Base-by-base conservation (phyloP, 2,113 vertebrate species). In the Syngnathus typhle region DNA sequence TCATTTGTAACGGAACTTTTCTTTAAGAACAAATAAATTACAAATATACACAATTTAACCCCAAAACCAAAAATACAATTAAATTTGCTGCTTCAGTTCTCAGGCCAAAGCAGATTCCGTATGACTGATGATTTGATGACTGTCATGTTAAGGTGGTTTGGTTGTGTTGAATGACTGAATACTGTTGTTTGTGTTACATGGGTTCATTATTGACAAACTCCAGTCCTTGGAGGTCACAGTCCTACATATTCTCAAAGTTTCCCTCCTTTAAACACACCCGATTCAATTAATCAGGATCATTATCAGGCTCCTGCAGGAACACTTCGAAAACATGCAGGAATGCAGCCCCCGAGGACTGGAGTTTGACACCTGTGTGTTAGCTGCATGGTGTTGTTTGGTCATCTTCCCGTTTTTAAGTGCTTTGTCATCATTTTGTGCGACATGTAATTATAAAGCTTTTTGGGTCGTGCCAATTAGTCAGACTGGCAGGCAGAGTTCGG, bases 11-110 rank as follows among this genome's bases (percentile, higher is more conserved):
- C 70, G 18, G 39, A 72, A 41, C 72, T 69, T 7, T 73, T 64
- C 10, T 58, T 65, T 71, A 10, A 79, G 54, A 54, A 79, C 63
- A 85, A 87, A 88, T 83, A 86, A 88, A 85, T 88, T 85, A 87
- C 56, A 79, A 73, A 78, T 70, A 76, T 68, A 64, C 37, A 81
- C 72, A 85, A 76, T 74, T 73, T 62, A 76, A 68, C 39, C 65
- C 38, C 62, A 27, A 75, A 73, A 69, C 64, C 18, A 71, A 64
- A 74, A 58, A 66, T n/a, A 41, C 75, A 62, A 18, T 61, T 37
- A 72, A 9, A 65, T 32, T 58, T 36, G 15, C 27, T 16, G 4
- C 13, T 55, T 27, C 27, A 15, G 21, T 55, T 23, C 21, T 27
- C 27, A 36, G 6, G 27, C 2, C 27, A 36, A 36, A 58, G 27